Evolutionary conservation across 1,140 invertebrate genomes (phyloP).

Genomic region (Apis mellifera): Amel_HAv3.1 CM009943.2:6032501-6033000

Average conservation of each 20-base stretch:
- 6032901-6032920: not conserved
- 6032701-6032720: too few species aligned
- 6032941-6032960: not conserved
- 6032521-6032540: not conserved
- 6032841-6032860: not conserved
- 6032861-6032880: not conserved
- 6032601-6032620: too few species aligned
- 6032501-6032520: conserved; percentile 39
- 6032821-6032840: not conserved
- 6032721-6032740: not conserved
- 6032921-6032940: not conserved
- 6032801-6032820: not conserved
- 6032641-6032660: too few species aligned
- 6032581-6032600: not conserved
- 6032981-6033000: conserved; percentile 76
- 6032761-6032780: not conserved
- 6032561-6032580: not conserved
- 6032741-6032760: too few species aligned
- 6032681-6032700: not conserved
- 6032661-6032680: too few species aligned
- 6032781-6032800: not conserved
- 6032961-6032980: conserved; percentile 51
- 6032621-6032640: too few species aligned
- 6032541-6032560: not conserved
- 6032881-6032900: not conserved